Base-by-base conservation (phyloP, 1,140 invertebrate genomes). In the Drosophila busckii region DNA sequence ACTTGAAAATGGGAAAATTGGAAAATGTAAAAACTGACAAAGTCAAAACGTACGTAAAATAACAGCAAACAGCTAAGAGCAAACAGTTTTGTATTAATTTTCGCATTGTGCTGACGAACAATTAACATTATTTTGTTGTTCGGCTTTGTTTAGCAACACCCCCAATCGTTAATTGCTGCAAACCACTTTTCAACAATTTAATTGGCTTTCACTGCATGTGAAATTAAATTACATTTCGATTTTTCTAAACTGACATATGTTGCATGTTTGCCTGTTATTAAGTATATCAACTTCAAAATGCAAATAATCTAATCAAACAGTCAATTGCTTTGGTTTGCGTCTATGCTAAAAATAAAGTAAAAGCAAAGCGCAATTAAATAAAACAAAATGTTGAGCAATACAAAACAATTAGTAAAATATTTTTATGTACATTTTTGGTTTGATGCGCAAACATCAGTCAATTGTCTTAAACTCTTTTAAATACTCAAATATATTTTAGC, bases 71-170 rank as follows among this genome's bases (percentile, higher is more conserved):
- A 26, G 19, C 25, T 35, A 20, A 22, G 31, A 38, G 23, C 45
- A 19, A 62, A 44, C 66, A 60, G 65, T 64, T 80, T 71, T 73
- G 58, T 58, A 54, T 26, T 45, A 73, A 40, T 73, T 78, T 78
- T 78, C 75, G 46, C 73, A 78, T 80, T 38, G 70, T 80, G 67
- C 63, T 70, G 34, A 25, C 46, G 29, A 16, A 41, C 49, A 76
- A 65, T 76, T 70, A 61, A 35, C 52, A 37, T 49, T 62, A 37
- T 49, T 62, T 56, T 19, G 35, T 35, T 49, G 28, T 16, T n/a
- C 65, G 55, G 58, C 64, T 78, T 78, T 78, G 73, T 60, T 45
- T n/a, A n/a, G n/a, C 26, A 52, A 54, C 55, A 60, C 42, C 31
- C 35, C 26, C 31, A 42, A 52, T 35, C 48, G 42, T 54, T 44